Conservation (phyloP, 1,140 invertebrate genomes). For the Magallana ariakensis region DNA sequence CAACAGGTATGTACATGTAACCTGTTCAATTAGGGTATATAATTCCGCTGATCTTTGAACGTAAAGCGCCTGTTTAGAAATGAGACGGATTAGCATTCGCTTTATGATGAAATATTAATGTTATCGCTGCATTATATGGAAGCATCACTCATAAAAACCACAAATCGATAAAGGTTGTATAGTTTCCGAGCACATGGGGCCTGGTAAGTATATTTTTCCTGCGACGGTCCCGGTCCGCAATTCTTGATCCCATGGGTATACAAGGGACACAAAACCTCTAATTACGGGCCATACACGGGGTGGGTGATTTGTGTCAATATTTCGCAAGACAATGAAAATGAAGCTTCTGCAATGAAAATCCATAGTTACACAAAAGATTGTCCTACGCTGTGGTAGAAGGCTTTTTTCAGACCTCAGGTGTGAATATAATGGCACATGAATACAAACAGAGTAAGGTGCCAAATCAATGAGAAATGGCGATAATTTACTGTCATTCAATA, state of each 20-base stretch:
- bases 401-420: slow-evolving; percentile 13
- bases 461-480: slow-evolving; percentile 1
- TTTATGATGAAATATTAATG: slow-evolving; percentile 7
- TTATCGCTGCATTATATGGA: neutral
- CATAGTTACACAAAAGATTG: slow-evolving; percentile 10
- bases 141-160: neutral
- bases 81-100: neutral
- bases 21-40: too few relatives aligned
- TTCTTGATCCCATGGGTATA: neutral
- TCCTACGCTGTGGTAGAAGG: neutral
- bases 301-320: slow-evolving; percentile 28
- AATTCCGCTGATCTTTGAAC: too few relatives aligned
- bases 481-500: slow-evolving; percentile 29
- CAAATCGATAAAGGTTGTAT: neutral
- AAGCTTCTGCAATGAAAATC: slow-evolving; percentile 9
- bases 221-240: neutral
- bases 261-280: slow-evolving; percentile 15
- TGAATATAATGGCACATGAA: neutral
- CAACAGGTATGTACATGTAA: too few relatives aligned
- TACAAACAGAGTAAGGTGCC: neutral
- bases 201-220: neutral
- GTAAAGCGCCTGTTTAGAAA: too few relatives aligned
- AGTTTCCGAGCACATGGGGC: neutral
- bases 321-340: slow-evolving; percentile 21
- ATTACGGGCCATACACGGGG: slow-evolving; percentile 6